These are phyloP conservation scores for Lycia hirtaria DNA, from an alignment of 2,888 invertebrate species.

Conservation along the genomic window DNA sequence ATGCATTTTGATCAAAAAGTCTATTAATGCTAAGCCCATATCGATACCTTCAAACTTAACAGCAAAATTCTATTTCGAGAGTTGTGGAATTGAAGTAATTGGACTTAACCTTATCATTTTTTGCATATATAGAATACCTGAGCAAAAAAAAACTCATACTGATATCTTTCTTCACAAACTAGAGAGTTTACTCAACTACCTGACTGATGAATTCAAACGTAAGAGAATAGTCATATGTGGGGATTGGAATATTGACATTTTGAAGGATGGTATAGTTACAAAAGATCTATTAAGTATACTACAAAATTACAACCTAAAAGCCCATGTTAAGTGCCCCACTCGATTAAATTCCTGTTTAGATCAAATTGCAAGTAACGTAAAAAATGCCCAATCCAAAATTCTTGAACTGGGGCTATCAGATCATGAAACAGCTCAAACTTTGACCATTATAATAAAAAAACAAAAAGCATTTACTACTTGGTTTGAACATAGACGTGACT, in stretches of 20 bases:
- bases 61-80: not conserved
- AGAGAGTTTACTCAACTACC: slow-evolving; percentile 5
- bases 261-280: not conserved
- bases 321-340: slow-evolving; percentile 1
- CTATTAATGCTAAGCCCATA: not conserved
- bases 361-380: slow-evolving; percentile 19
- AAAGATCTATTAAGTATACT: not conserved
- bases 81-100: not conserved
- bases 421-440: slow-evolving; percentile 4
- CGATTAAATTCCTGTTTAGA: slow-evolving; percentile 1
- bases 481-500: slow-evolving; percentile 1
- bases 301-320: not conserved
- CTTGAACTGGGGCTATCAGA: slow-evolving; percentile 2
- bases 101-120: not conserved
- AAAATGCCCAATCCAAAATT: not conserved
- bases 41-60: not conserved
- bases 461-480: not conserved
- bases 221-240: slow-evolving; percentile 6
- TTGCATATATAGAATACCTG: not conserved
- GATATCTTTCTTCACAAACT: slow-evolving; percentile 2
- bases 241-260: slow-evolving; percentile 9
- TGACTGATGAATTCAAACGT: slow-evolving; percentile 1
- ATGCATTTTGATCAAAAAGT: not conserved
- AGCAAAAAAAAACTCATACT: not conserved
- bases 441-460: not conserved